A percentile compares a stretch with the other conserved stretches of the same genome.
Conservation (phyloP, 1,140 invertebrate species). For the Coelopa frigida region DNA sequence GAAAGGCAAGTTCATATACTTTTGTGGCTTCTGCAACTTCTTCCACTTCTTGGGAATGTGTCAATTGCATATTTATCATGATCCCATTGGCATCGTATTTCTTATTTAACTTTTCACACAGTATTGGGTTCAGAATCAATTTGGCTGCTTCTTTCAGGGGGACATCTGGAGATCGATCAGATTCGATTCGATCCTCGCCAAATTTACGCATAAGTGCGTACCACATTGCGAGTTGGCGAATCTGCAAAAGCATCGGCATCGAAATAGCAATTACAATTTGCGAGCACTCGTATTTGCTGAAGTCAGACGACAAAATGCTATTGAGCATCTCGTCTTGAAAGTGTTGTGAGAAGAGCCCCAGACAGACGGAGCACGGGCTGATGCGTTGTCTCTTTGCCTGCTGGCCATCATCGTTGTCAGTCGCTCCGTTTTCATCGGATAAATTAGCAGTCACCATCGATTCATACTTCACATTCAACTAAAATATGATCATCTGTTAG, state of each 20-base stretch:
- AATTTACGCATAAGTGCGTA: constrained; percentile 43
- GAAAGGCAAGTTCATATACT: constrained; percentile 23
- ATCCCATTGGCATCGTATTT: constrained; percentile 35
- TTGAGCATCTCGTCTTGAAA: constrained; percentile 45
- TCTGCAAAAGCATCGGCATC: constrained; percentile 42
- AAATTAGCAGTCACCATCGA: not conserved
- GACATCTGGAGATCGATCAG: constrained; percentile 27
- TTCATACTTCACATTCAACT: constrained; percentile 10
- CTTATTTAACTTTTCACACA: constrained; percentile 26
- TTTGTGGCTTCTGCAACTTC: constrained; percentile 26
- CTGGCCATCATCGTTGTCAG: not conserved
- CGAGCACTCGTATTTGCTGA: constrained; percentile 42
- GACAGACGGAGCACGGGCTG: constrained; percentile 52
- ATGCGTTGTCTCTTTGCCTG: constrained; percentile 39
- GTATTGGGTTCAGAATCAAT: constrained; percentile 31
- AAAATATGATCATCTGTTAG: not conserved
- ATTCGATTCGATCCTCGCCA: constrained; percentile 19
- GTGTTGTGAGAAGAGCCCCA: constrained; percentile 55
- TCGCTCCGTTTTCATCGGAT: not conserved
- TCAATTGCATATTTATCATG: constrained; percentile 35
- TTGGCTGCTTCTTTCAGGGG: constrained; percentile 38
- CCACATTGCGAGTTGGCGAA: constrained; percentile 46
- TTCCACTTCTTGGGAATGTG: constrained; percentile 21
- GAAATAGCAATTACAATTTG: constrained; percentile 44
- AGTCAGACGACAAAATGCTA: constrained; percentile 40